Base-by-base conservation (phyloP, 2,888 invertebrate genomes). In the Idaea biselata region DNA sequence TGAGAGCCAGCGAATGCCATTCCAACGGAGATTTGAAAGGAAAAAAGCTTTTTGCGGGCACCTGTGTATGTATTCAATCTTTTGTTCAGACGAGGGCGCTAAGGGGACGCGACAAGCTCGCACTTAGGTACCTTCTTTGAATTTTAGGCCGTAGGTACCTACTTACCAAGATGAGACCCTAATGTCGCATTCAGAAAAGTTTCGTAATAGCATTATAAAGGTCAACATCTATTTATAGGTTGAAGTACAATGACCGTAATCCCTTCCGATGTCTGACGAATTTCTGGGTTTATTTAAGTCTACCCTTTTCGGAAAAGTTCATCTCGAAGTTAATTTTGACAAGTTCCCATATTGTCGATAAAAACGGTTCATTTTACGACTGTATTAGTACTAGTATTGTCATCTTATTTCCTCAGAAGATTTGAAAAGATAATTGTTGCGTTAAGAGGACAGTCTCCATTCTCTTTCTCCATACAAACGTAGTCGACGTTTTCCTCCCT, bases 11-110 rank as follows among this genome's bases (percentile, higher is more conserved):
- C 78, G 84, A 83, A 84, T 84, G 82, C 78, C 78, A 71, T 86
- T 87, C 83, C 68, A 77, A 77, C 80, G 78, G 71, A 65, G 75
- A 72, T 74, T 76, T 83, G 77, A 84, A 84, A 81, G 77, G 76
- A 75, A 80, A 80, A 82, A 83, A 82, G 82, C 73, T 76, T 79
- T 82, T 77, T 72, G 78, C 76, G 74, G 79, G 79, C 80, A 81
- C 78, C 79, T 80, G 82, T 79, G 74, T 74, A 74, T 78, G 77
- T 80, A 81, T 85, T 81, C 85, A 82, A 74, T 71, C 80, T 77
- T 86, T 89, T 89, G 86, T 89, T 84, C 79, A 67, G 55, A 63
- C 68, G 74, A 75, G 76, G 73, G 78, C 77, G 74, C 75, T 74
- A 79, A 80, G 82, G 75, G 80, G 75, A 71, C 63, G 65, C 65